These are phyloP conservation scores for Xestia xanthographa DNA, from an alignment of 2,888 invertebrate species.

Conservation along the genomic window DNA sequence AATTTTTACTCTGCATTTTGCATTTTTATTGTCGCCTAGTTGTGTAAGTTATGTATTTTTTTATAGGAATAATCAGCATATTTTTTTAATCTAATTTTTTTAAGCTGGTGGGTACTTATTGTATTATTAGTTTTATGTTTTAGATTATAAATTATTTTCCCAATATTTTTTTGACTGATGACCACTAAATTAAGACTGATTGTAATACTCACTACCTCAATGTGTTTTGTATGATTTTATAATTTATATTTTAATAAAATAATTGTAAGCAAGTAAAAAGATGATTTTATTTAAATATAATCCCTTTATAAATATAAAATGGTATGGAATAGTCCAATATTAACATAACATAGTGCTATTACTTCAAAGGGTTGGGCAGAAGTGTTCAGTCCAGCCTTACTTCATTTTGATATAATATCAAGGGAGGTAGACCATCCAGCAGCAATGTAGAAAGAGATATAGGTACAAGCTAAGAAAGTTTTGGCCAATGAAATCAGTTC, in stretches of 20 bases:
- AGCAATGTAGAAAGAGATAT: not conserved
- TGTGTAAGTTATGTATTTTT: not conserved
- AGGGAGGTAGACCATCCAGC: not conserved
- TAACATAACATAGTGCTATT: not conserved
- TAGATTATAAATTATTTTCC: constrained; percentile 21
- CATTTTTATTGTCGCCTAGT: not conserved
- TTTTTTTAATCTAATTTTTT: not conserved
- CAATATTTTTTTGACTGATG: constrained; percentile 23
- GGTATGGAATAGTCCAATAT: not conserved
- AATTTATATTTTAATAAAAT: constrained; percentile 50
- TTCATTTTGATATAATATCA: not conserved
- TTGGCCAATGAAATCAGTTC: not conserved
- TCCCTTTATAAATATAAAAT: not conserved
- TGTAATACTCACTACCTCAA: constrained; percentile 68
- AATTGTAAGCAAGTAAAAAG: constrained; percentile 18
- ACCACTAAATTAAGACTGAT: constrained; percentile 65
- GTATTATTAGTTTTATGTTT: constrained; percentile 32
- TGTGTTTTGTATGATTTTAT: constrained; percentile 44
- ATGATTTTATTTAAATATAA: constrained; percentile 20
- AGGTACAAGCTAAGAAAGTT: not conserved
- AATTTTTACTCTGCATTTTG: not conserved
- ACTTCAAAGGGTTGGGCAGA: not conserved
- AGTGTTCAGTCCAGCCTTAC: not conserved
- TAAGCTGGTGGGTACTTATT: constrained; percentile 29
- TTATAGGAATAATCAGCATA: not conserved